Conservation (phyloP, 2,113 vertebrate species). For the Bombycilla garrulus region DNA sequence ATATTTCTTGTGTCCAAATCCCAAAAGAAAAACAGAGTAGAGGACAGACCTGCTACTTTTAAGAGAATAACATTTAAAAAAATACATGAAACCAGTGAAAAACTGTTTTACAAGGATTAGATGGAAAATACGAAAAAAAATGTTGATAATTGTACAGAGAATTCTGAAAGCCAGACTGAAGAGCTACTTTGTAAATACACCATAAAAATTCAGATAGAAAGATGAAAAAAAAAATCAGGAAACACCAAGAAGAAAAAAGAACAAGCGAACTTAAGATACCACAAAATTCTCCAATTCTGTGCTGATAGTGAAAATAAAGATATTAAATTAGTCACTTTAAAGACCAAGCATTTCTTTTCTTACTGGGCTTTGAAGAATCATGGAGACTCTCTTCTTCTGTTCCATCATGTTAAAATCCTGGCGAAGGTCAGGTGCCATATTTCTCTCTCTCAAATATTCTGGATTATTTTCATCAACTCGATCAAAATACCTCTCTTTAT, state of each 20-base stretch:
- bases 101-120: background rate
- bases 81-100: background rate
- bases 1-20: background rate
- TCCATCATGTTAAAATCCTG: slow-evolving; percentile 99
- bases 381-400: slow-evolving; percentile 97
- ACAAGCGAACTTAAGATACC: background rate
- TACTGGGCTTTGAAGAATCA: slow-evolving; percentile 98
- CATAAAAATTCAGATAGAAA: background rate
- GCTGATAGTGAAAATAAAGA: background rate
- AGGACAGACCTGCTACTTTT: background rate
- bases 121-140: background rate
- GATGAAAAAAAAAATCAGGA: background rate
- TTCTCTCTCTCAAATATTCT: slow-evolving; percentile 94
- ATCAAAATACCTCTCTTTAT: slow-evolving; percentile 98
- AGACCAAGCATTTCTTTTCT: slow-evolving; percentile 35
- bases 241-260: background rate
- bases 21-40: background rate
- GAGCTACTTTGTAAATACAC: background rate
- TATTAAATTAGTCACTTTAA: background rate
- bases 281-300: background rate
- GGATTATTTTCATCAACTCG: slow-evolving; percentile 95
- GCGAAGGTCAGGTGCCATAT: slow-evolving; percentile 96
- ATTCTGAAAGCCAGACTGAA: background rate
- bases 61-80: background rate
- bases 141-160: background rate